Evolutionary conservation across 2,113 vertebrate genomes (phyloP).

Genomic region (Misgurnus anguillicaudatus): DNA sequence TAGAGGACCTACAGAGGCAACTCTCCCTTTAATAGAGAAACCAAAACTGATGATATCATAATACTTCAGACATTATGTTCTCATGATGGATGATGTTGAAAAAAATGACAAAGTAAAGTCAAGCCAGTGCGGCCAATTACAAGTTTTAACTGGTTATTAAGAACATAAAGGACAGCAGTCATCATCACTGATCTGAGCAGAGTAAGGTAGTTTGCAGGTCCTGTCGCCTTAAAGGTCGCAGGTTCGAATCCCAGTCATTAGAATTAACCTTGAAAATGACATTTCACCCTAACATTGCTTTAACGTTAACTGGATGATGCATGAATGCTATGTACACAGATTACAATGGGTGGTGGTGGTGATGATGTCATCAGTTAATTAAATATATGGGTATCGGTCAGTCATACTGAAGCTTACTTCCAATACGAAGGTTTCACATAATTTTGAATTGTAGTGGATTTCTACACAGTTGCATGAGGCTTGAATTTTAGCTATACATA

Average conservation of each 20-base stretch:
- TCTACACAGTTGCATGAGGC: constrained; percentile 56
- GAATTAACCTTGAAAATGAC: constrained; percentile 51
- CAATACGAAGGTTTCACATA: constrained; percentile 46
- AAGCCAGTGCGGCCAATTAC: constrained; percentile 49
- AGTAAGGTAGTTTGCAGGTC: constrained; percentile 56
- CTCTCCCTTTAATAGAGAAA: constrained; percentile 59
- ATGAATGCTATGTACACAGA: constrained; percentile 58
- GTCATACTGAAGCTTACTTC: constrained; percentile 52
- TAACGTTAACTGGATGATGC: constrained; percentile 50
- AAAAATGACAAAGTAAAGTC: constrained; percentile 53
- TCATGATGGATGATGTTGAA: constrained; percentile 54
- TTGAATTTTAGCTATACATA: constrained; percentile 51
- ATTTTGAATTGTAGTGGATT: constrained; percentile 47
- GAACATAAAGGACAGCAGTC: constrained; percentile 57
- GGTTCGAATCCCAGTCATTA: constrained; percentile 52
- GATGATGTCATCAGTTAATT: constrained; percentile 53
- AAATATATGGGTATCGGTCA: constrained; percentile 53
- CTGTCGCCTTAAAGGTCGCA: constrained; percentile 50
- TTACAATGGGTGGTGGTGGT: constrained; percentile 38
- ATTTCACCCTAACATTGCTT: constrained; percentile 53
- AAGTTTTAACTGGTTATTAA: constrained; percentile 51
- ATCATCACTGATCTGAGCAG: constrained; percentile 55
- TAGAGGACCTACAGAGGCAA: constrained; percentile 52
- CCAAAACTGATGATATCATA: constrained; percentile 54
- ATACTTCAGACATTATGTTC: constrained; percentile 57